phyloP scores from a whole-genome alignment of 2,797 vertebrate species.

The Glossophaga mutica region DNA sequence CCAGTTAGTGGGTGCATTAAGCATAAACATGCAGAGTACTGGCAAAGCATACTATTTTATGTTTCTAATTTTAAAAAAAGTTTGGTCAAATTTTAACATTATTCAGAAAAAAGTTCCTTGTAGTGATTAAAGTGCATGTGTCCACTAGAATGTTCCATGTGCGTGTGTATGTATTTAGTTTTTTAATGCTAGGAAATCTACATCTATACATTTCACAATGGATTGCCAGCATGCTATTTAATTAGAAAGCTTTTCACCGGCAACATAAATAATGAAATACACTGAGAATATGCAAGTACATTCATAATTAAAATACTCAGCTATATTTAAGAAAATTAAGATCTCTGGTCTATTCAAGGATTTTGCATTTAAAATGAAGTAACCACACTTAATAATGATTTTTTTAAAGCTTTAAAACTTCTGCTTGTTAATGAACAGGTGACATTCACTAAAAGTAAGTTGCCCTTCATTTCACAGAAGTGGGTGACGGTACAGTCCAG shows the following conservation, averaged over 20 bases:
- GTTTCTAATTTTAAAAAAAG: background rate
- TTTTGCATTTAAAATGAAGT: constrained; percentile 68
- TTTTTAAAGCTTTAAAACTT: constrained; percentile 55
- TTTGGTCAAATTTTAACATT: constrained; percentile 24
- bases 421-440: constrained; percentile 26
- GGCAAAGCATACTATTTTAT: background rate
- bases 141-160: background rate
- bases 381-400: constrained; percentile 49
- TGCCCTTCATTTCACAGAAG: background rate
- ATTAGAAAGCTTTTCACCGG: constrained; percentile 74
- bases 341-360: constrained; percentile 55
- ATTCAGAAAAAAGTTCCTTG: constrained; percentile 16
- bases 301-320: constrained; percentile 74
- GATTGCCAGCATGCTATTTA: constrained; percentile 74
- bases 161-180: background rate
- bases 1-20: background rate
- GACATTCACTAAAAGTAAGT: constrained; percentile 31
- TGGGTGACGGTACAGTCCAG: background rate
- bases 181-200: constrained; percentile 38
- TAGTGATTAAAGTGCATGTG: background rate
- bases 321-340: constrained; percentile 73
- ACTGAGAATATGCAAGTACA: constrained; percentile 73
- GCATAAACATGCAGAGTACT: background rate
- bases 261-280: constrained; percentile 76
- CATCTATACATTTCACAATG: constrained; percentile 71